Conservation (phyloP, 1,140 invertebrate genomes). For the Trachymyrmex cornetzi region DNA sequence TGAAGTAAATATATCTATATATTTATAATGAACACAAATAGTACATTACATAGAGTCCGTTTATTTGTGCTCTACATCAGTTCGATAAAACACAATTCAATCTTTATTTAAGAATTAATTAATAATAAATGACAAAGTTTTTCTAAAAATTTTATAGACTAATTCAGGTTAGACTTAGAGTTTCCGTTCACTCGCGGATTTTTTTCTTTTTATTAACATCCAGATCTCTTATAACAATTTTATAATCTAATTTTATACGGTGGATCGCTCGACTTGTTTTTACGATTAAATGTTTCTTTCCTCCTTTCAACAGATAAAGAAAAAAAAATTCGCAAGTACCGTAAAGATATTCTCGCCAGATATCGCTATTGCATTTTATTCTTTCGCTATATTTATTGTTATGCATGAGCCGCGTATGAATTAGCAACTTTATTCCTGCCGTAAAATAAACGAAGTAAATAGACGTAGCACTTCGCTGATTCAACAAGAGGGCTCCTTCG, state of each 20-base stretch:
- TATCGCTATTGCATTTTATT: slow-evolving; percentile 17
- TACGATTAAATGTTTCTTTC: background rate
- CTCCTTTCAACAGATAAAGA: background rate
- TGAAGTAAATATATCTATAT: background rate
- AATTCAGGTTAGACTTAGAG: background rate
- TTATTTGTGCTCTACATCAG: background rate
- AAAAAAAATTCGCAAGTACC: background rate
- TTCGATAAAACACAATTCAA: too few species aligned
- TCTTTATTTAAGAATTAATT: slow-evolving; percentile 21
- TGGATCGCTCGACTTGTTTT: background rate
- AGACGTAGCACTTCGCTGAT: slow-evolving; percentile 40
- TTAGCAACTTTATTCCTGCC: slow-evolving; percentile 33
- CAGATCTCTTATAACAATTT: background rate
- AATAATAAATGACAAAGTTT: background rate
- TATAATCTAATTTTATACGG: background rate
- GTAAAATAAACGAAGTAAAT: slow-evolving; percentile 31
- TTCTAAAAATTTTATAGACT: background rate
- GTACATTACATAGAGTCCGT: background rate
- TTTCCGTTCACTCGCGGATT: background rate
- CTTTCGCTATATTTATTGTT: background rate
- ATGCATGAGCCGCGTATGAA: background rate
- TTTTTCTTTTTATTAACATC: background rate
- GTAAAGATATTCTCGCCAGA: background rate
- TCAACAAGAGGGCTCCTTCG: slow-evolving; percentile 10
- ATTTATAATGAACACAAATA: background rate